Conservation (phyloP, 23 tunicate species). For the Ciona savignyi region DNA sequence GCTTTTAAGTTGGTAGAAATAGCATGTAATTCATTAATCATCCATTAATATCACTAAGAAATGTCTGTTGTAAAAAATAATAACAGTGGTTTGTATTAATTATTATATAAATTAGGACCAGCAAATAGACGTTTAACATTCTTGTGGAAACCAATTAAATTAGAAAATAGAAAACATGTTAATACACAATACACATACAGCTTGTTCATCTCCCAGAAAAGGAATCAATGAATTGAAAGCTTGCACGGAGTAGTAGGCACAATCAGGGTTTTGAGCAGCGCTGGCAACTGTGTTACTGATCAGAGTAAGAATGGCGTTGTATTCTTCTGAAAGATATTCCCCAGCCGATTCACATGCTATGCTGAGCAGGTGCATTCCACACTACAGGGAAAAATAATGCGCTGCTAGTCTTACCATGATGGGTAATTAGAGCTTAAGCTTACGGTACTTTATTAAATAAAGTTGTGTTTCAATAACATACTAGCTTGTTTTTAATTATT, state of each 20-base stretch:
- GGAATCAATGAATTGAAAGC: conserved; percentile 80
- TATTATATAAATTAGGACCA: too few species aligned
- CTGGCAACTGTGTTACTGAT: conserved; percentile 24
- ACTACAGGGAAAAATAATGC: conserved; percentile 15
- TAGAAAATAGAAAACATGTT: not conserved
- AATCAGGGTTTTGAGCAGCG: conserved; percentile 7
- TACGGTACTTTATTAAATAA: too few species aligned
- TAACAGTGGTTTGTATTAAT: too few species aligned
- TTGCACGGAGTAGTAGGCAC: conserved; percentile 45
- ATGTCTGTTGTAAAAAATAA: too few species aligned
- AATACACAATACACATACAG: conserved; percentile 30
- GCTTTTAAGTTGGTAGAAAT: too few species aligned
- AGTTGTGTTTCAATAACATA: too few species aligned
- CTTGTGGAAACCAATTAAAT: not conserved
- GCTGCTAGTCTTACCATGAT: too few species aligned
- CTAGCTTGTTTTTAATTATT: too few species aligned
- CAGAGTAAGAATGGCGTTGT: conserved; percentile 38
- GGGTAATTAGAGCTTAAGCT: too few species aligned
- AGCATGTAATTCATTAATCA: too few species aligned
- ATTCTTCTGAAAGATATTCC: conserved; percentile 37
- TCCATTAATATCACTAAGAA: too few species aligned
- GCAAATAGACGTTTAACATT: too few species aligned
- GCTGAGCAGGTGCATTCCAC: conserved; percentile 33
- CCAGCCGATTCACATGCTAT: conserved; percentile 52
- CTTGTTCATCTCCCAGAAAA: conserved; percentile 73